A percentile compares a stretch with the other conserved stretches of the same genome.
Evolutionary conservation across 2,113 vertebrate genomes (phyloP).

Genomic region (Bufo gargarizans): DNA sequence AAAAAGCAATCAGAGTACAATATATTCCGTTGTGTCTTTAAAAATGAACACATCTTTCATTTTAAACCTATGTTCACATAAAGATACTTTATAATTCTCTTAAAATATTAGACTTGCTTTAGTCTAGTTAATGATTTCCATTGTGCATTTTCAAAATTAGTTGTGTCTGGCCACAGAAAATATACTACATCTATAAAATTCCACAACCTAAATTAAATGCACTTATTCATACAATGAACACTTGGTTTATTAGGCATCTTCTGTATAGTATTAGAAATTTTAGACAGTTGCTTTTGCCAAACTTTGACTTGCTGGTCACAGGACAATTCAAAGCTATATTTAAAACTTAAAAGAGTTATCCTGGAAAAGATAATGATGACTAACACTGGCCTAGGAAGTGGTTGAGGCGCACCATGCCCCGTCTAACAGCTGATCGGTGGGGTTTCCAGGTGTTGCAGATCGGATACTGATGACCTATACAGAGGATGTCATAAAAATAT

Average conservation of each 20-base stretch:
- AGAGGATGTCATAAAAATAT: no score
- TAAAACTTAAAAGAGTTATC: no score
- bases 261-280: not conserved
- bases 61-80: not conserved
- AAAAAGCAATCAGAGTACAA: not conserved
- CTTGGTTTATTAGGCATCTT: not conserved
- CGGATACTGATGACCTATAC: no score
- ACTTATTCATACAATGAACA: not conserved
- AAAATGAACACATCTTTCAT: not conserved
- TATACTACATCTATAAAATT: constrained; percentile 23
- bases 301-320: not conserved
- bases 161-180: constrained; percentile 21
- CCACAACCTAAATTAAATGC: constrained; percentile 4
- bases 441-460: no score
- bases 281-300: not conserved
- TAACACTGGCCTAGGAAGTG: no score
- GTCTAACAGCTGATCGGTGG: no score
- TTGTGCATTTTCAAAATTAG: constrained; percentile 39
- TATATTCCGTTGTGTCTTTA: not conserved
- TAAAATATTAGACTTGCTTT: constrained; percentile 33
- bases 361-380: no score
- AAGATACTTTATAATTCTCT: constrained; percentile 13
- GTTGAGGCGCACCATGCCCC: no score
- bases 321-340: not conserved
- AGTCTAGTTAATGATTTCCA: constrained; percentile 14